Base-by-base conservation (phyloP, 2,113 vertebrate genomes). In the Nothobranchius furzeri region DNA sequence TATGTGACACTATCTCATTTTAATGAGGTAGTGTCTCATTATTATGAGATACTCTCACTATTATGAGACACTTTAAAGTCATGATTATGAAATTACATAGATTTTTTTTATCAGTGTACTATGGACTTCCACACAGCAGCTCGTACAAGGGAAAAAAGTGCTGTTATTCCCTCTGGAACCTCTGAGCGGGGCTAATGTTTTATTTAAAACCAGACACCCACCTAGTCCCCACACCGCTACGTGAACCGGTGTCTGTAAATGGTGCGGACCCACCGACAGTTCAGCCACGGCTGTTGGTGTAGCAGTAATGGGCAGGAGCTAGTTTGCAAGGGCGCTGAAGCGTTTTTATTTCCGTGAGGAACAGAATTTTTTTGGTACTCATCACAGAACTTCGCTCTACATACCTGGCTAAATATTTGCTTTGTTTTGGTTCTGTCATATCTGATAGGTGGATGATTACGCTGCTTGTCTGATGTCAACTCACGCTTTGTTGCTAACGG, bases 381-480 rank as follows among this genome's bases (percentile, higher is more conserved):
- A 52, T n/a, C n/a, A 37, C 15, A 6, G 4, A 25, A 2, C 35
- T 3, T 56, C 40, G 1, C 15, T 12, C 0, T 1, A 4, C 20
- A 8, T 1, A 53, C 24, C 15, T 8, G 9, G 9, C 3, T 12
- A 10, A 5, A 30, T 7, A 62, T 42, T 43, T 10, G 15, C 10
- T 37, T 49, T 30, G 2, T 52, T 37, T 12, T 20, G 5, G 46
- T 42, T 70, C 10, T 25, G 6, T 30, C 10, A 36, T 37, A 15
- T n/a, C 37, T 2, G 78, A 82, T 86, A 46, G 79, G 86, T 81
- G 10, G 3, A 49, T 7, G 12, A 5, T 52, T 2, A 13, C 15
- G 25, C 20, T 64, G 40, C 36, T 70, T 46, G n/a, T 36, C 59
- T 58, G 70, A 66, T 9, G 3, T 35, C 17, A 63, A 24, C 14